Base-by-base conservation (phyloP, 2,888 invertebrate species). In the Agonopterix alstromeriana region DNA sequence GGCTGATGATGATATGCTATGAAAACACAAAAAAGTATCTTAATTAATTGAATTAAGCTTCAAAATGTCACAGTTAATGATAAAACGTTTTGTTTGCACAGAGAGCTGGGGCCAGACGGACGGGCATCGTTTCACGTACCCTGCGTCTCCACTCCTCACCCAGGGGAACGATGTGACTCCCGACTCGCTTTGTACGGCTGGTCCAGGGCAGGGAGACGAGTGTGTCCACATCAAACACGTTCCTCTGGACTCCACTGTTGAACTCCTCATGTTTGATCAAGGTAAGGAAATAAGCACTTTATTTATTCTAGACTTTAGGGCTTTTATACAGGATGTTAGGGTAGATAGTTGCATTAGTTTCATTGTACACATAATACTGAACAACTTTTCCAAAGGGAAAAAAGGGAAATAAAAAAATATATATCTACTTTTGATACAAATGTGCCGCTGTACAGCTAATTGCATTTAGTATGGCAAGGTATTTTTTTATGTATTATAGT, bases 121-220 rank as follows among this genome's bases (percentile, higher is more conserved):
- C 73, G 93, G 95, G 47, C 91, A 94, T 12, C 93, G 94, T 8
- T 93, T 95, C 73, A 91, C 91, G 36, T 94, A 93, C 65, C 96
- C 96, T 0, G 90, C 94, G 1, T 94, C 94, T 0, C 95, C 96
- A 0, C 84, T 95, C 41, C 84, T 96, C 52, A 94, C 95, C 1
- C 96, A 96, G 69, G 87, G 89, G 0, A 70, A 74, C 0, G 93
- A 94, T 55, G 87, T 94, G 10, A 75, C 90, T 0, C 70, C 82
- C 7, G 80, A 87, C 45, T 70, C 90, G 14, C 69, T 92, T 52
- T 93, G 93, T 61, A 56, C 78, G 61, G 81, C 70, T 1, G 77
- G 56, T 2, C 54, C 76, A 44, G 75, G 81, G 35, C 58, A 78
- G 4, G 74, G 84, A 56, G 75, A 90, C 64, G 93, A 94, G 71